These are phyloP conservation scores for Myioborus miniatus DNA, from an alignment of 2,797 vertebrate species.

Conservation along the genomic window DNA sequence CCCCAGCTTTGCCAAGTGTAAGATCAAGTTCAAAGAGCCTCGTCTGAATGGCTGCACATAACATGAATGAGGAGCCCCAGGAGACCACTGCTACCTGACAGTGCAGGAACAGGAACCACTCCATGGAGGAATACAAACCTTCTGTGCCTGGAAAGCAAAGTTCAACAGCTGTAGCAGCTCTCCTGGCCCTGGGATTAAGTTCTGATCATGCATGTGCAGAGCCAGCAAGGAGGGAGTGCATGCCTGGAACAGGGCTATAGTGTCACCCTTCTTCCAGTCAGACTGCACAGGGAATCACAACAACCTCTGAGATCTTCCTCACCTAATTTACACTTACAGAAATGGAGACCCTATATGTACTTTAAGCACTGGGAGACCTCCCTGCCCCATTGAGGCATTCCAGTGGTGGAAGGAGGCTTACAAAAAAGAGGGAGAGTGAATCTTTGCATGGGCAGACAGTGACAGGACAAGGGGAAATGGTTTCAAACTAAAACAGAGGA, in stretches of 20 bases:
- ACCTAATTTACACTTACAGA: background rate
- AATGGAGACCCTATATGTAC: background rate
- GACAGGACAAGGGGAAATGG: background rate
- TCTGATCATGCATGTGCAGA: background rate
- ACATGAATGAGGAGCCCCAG: background rate
- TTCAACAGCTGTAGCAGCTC: background rate
- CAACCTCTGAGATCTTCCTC: background rate
- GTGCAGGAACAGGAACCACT: background rate
- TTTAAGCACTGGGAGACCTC: background rate
- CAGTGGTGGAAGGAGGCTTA: background rate
- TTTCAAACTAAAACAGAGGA: background rate
- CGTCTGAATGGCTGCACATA: fast-evolving
- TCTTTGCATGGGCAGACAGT: background rate
- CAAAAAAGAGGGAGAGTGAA: background rate
- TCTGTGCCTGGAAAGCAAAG: background rate
- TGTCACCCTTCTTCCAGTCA: background rate
- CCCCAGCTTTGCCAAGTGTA: background rate
- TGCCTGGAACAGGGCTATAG: background rate
- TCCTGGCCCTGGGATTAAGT: background rate
- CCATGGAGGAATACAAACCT: background rate
- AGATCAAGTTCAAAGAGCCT: background rate
- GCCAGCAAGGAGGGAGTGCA: background rate
- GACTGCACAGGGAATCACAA: background rate
- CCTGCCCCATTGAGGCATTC: background rate
- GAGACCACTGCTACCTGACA: background rate